These are phyloP conservation scores for Jaculus jaculus DNA, from an alignment of 2,113 vertebrate species.

Conservation along the genomic window DNA sequence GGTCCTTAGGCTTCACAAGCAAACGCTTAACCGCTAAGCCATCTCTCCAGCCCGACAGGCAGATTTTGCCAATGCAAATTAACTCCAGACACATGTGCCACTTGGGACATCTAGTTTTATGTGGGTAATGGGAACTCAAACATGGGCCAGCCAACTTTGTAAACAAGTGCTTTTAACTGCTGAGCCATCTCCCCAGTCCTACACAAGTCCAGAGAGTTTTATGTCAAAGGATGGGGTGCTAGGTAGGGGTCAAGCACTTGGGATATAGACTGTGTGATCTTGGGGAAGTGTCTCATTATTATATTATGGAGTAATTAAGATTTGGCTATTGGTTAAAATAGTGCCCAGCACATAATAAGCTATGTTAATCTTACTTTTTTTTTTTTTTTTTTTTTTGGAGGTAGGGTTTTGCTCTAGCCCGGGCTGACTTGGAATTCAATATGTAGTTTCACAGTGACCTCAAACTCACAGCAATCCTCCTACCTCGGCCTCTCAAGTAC, in stretches of 20 bases:
- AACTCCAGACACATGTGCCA: too few species aligned
- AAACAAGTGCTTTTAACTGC: background rate
- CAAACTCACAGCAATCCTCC: too few species aligned
- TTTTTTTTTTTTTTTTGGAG: too few species aligned
- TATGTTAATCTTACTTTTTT: background rate
- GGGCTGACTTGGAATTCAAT: too few species aligned
- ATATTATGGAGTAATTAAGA: background rate
- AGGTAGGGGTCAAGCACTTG: background rate
- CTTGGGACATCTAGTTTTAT: background rate
- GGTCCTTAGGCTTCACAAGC: too few species aligned
- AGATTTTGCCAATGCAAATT: too few species aligned
- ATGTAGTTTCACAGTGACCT: too few species aligned
- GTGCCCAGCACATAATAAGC: background rate
- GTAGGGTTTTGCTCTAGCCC: too few species aligned
- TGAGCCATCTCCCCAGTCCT: background rate
- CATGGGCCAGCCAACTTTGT: background rate
- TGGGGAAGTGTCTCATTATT: background rate
- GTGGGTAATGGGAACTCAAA: background rate
- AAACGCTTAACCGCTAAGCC: too few species aligned
- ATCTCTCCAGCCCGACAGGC: too few species aligned
- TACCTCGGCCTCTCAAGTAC: too few species aligned
- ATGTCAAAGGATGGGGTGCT: background rate
- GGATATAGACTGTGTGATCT: background rate
- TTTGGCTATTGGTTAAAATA: background rate
- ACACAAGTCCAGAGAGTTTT: background rate